phyloP scores from a whole-genome alignment of 2,888 invertebrate species.

The Eilema depressum region DNA sequence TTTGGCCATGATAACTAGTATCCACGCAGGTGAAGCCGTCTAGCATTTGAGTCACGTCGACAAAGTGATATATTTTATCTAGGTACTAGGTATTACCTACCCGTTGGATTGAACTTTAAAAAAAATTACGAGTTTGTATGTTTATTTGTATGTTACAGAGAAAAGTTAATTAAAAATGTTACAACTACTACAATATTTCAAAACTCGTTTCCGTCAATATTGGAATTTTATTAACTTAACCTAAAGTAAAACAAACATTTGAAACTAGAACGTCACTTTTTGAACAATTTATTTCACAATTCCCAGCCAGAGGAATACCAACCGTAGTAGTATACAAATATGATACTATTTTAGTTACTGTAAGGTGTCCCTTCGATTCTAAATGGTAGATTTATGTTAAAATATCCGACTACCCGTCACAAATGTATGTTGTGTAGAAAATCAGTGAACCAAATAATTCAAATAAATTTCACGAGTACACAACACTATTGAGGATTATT shows the following conservation, averaged over 20 bases:
- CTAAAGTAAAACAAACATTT: conserved; percentile 17
- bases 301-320: not conserved
- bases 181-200: too few species aligned
- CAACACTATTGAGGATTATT: conserved; percentile 17
- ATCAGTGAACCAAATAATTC: conserved; percentile 22
- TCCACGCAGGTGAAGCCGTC: too few species aligned
- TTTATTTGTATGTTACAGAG: too few species aligned
- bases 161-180: too few species aligned
- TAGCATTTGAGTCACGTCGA: too few species aligned
- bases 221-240: not conserved
- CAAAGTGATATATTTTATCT: too few species aligned
- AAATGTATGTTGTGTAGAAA: conserved; percentile 13
- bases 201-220: not conserved
- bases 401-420: conserved; percentile 11
- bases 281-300: conserved; percentile 21
- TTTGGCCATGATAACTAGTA: too few species aligned
- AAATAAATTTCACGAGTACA: conserved; percentile 19
- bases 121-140: not conserved
- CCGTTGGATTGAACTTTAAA: not conserved
- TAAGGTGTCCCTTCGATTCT: not conserved
- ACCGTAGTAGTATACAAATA: not conserved
- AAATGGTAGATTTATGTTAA: conserved; percentile 22
- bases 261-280: conserved; percentile 15
- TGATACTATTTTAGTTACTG: not conserved
- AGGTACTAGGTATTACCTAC: too few species aligned